Evolutionary conservation across 2,888 invertebrate species (phyloP).

Genomic region (Lottia gigantea): DNA sequence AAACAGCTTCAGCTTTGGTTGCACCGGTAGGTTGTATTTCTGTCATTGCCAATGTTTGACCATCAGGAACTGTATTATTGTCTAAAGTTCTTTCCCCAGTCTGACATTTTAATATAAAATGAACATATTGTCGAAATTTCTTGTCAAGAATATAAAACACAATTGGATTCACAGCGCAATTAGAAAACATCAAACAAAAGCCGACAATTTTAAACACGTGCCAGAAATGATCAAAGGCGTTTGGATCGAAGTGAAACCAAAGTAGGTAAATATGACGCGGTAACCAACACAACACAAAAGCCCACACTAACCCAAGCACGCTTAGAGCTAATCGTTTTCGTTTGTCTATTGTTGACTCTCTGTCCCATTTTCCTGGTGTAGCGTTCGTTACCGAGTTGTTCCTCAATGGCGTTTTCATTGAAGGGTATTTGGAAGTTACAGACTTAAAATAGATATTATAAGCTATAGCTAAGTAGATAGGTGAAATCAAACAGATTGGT

Average conservation of each 20-base stretch:
- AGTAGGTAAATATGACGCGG: slow-evolving; percentile 51
- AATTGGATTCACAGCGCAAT: slow-evolving; percentile 40
- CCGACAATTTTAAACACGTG: slow-evolving; percentile 47
- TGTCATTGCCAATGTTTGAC: slow-evolving; percentile 8
- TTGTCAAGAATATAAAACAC: slow-evolving; percentile 37
- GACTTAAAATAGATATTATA: slow-evolving; percentile 28
- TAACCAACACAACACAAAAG: slow-evolving; percentile 54
- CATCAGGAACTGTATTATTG: neutral
- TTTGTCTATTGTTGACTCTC: slow-evolving; percentile 14
- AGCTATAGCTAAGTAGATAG: slow-evolving; percentile 31
- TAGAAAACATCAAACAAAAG: slow-evolving; percentile 41
- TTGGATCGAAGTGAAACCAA: slow-evolving; percentile 51
- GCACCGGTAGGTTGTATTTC: neutral
- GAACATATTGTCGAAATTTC: slow-evolving; percentile 30
- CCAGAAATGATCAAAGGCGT: slow-evolving; percentile 49
- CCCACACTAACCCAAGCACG: slow-evolving; percentile 45
- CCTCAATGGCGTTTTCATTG: slow-evolving; percentile 22
- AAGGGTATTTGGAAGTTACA: slow-evolving; percentile 13
- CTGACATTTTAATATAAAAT: slow-evolving; percentile 13
- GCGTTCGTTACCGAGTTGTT: slow-evolving; percentile 5
- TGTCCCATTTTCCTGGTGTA: slow-evolving; percentile 9
- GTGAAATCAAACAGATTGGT: slow-evolving; percentile 34
- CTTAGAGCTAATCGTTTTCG: slow-evolving; percentile 33
- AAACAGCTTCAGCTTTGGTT: neutral
- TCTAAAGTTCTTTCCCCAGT: neutral